Percentiles rank a stretch among this genome's conserved stretches.
phyloP scores from a whole-genome alignment of 2,888 invertebrate genomes.

The Coecobrya sp. region DNA sequence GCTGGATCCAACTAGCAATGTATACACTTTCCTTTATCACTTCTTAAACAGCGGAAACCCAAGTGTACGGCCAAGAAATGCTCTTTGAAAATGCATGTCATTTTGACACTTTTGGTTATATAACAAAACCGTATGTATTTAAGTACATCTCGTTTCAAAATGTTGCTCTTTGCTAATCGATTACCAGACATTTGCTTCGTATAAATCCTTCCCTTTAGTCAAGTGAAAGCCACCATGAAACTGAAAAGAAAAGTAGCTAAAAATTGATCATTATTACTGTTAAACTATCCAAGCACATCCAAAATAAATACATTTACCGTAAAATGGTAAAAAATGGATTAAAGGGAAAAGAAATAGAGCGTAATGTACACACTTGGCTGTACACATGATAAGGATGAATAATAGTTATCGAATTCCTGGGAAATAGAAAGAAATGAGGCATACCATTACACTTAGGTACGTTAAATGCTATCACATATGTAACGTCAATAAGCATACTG shows the following conservation, averaged over 20 bases:
- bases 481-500: slow-evolving; percentile 10
- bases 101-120: neutral
- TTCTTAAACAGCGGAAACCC: neutral
- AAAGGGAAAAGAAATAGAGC: slow-evolving; percentile 20
- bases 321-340: slow-evolving; percentile 56
- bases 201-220: neutral
- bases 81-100: neutral
- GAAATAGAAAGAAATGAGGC: slow-evolving; percentile 54
- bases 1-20: neutral
- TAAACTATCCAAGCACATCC: neutral
- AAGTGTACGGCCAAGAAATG: neutral
- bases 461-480: neutral
- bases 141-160: neutral
- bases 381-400: slow-evolving; percentile 47
- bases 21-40: neutral
- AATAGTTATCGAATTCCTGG: slow-evolving; percentile 69
- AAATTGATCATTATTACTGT: neutral
- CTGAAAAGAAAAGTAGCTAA: neutral
- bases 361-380: slow-evolving; percentile 22
- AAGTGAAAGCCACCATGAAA: neutral
- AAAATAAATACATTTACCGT: slow-evolving; percentile 24
- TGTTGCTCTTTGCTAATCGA: neutral
- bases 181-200: neutral
- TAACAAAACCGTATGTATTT: neutral
- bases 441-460: neutral